Conservation (phyloP, 2,888 invertebrate genomes). For the Eurytoma californica region DNA sequence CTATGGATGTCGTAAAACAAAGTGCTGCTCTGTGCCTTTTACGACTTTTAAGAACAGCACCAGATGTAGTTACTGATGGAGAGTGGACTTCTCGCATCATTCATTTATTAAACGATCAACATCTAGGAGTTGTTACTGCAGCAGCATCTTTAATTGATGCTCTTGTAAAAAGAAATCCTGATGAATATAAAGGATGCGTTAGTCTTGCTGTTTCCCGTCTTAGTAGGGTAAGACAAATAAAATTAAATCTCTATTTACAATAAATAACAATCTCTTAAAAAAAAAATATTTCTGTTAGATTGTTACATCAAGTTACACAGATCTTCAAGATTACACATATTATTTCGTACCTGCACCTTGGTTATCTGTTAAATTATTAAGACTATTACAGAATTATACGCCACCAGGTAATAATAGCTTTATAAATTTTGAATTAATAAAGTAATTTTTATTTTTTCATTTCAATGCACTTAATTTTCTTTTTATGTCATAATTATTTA, state of each 20-base stretch:
- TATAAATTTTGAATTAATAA: not conserved
- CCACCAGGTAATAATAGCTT: conserved; percentile 84
- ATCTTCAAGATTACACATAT: conserved; percentile 99
- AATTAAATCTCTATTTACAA: conserved; percentile 8
- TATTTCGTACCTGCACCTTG: conserved; percentile 99
- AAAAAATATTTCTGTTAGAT: conserved; percentile 80
- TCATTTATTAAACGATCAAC: conserved; percentile 98
- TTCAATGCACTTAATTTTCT: not conserved
- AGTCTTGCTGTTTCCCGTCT: conserved; percentile 97
- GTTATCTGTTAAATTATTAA: conserved; percentile 97
- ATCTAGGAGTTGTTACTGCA: conserved; percentile 99
- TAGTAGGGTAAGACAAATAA: conserved; percentile 82
- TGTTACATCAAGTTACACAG: conserved; percentile 99
- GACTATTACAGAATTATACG: conserved; percentile 98
- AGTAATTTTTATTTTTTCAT: not conserved
- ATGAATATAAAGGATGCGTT: conserved; percentile 99
- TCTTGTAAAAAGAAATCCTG: conserved; percentile 98
- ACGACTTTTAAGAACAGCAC: conserved; percentile 94
- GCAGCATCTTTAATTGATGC: conserved; percentile 98
- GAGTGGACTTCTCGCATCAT: conserved; percentile 99
- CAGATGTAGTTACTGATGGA: conserved; percentile 96
- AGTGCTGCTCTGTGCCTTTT: conserved; percentile 98
- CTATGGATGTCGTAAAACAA: conserved; percentile 99
- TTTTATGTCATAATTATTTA: conserved; percentile 57
- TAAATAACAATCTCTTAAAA: conserved; percentile 71